Percentiles rank a stretch among this genome's conserved stretches.
Evolutionary conservation across 2,888 invertebrate species (phyloP).

Genomic region (Polietes domitor): DNA sequence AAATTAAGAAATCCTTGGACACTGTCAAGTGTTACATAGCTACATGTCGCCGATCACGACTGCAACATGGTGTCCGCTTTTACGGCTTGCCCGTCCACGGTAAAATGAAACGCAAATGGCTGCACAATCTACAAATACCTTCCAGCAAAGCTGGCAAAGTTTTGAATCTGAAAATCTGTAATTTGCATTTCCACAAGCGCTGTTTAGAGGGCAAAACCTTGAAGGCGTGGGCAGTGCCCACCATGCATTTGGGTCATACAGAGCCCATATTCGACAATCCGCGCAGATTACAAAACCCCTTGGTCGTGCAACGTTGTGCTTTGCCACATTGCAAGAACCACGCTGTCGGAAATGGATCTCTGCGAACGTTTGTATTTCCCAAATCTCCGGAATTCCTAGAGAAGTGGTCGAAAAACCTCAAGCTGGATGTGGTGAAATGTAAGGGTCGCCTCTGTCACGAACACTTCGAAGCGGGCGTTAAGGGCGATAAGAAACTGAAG

Average conservation of each 20-base stretch:
- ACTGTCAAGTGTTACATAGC: slow-evolving; percentile 72
- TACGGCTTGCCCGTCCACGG: slow-evolving; percentile 72
- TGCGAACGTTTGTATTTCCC: slow-evolving; percentile 76
- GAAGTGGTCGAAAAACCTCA: slow-evolving; percentile 75
- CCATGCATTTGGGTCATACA: slow-evolving; percentile 72
- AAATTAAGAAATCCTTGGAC: slow-evolving; percentile 69
- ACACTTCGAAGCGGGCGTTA: slow-evolving; percentile 74
- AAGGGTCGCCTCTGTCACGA: slow-evolving; percentile 74
- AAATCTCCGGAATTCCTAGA: slow-evolving; percentile 60
- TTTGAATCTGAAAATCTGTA: slow-evolving; percentile 71
- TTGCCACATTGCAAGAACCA: slow-evolving; percentile 73
- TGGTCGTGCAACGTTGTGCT: slow-evolving; percentile 72
- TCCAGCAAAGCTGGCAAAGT: slow-evolving; percentile 58
- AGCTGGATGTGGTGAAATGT: slow-evolving; percentile 71
- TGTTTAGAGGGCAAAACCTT: slow-evolving; percentile 75
- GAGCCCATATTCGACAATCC: slow-evolving; percentile 75
- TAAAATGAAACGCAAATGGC: slow-evolving; percentile 74
- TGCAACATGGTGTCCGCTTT: slow-evolving; percentile 75
- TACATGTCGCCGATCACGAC: slow-evolving; percentile 72
- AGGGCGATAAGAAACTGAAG: slow-evolving; percentile 73
- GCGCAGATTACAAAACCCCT: slow-evolving; percentile 73
- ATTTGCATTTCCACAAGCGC: slow-evolving; percentile 75
- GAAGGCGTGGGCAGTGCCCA: slow-evolving; percentile 75
- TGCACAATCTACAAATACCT: slow-evolving; percentile 74
- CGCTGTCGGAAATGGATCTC: slow-evolving; percentile 71